Conservation (phyloP, 2,888 invertebrate genomes). For the Catocala sponsa region DNA sequence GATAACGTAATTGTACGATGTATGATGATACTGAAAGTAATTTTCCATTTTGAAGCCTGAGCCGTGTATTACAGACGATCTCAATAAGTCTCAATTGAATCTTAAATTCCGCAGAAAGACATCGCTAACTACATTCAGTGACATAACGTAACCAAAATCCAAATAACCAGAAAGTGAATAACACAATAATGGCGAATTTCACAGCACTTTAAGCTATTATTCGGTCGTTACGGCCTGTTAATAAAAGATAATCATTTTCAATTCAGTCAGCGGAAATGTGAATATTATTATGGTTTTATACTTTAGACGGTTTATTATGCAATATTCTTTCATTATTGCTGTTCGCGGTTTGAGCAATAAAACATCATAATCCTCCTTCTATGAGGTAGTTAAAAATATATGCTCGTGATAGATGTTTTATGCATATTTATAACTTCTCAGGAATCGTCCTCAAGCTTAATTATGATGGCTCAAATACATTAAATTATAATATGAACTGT, state of each 20-base stretch:
- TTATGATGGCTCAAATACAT: neutral
- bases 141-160: neutral
- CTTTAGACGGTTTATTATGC: conserved; percentile 21
- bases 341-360: conserved; percentile 10
- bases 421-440: conserved; percentile 1
- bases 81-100: too few relatives aligned
- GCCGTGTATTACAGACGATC: too few relatives aligned
- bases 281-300: conserved; percentile 22
- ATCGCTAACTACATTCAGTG: neutral
- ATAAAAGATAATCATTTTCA: conserved; percentile 27
- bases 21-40: too few relatives aligned
- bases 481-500: too few relatives aligned
- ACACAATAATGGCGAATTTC: conserved; percentile 14
- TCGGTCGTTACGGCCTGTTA: conserved; percentile 16
- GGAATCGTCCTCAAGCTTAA: neutral
- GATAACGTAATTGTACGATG: too few relatives aligned
- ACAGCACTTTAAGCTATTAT: conserved; percentile 15
- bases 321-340: conserved; percentile 23
- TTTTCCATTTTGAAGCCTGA: too few relatives aligned
- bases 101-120: neutral
- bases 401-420: neutral
- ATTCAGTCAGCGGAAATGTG: conserved; percentile 23
- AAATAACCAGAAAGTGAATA: conserved; percentile 8
- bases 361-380: conserved; percentile 14
- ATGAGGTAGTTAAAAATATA: conserved; percentile 12